Evolutionary conservation across 2,888 invertebrate genomes (phyloP).

Genomic region (Phania funesta): DNA sequence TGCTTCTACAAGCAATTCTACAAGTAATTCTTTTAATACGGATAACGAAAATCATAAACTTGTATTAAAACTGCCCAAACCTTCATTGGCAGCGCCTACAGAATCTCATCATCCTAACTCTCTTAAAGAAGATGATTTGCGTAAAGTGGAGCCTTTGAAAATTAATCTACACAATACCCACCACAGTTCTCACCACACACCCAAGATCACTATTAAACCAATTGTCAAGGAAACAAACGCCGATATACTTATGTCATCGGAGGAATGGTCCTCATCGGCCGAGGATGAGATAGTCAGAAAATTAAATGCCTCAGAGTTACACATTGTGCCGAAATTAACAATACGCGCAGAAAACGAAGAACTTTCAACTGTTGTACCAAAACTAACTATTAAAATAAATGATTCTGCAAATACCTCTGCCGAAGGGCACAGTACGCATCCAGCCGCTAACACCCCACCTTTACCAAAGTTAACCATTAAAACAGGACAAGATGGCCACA

Average conservation of each 20-base stretch:
- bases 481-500: constrained; percentile 78
- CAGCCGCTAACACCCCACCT: constrained; percentile 74
- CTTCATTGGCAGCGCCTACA: constrained; percentile 25
- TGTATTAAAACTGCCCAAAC: constrained; percentile 67
- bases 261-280: constrained; percentile 73
- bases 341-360: constrained; percentile 77
- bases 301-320: constrained; percentile 72
- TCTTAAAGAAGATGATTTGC: constrained; percentile 68
- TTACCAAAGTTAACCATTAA: constrained; percentile 84
- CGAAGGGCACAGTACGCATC: constrained; percentile 68
- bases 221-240: constrained; percentile 72
- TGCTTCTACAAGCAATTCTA: constrained; percentile 50
- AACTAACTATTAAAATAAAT: constrained; percentile 79
- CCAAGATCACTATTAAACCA: constrained; percentile 77
- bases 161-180: constrained; percentile 76
- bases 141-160: constrained; percentile 80
- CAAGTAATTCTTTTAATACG: constrained; percentile 4
- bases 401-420: constrained; percentile 67
- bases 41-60: constrained; percentile 66
- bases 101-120: constrained; percentile 61
- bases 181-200: constrained; percentile 72
- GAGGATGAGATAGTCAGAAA: constrained; percentile 70
- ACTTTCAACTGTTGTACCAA: constrained; percentile 78
- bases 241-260: constrained; percentile 71
- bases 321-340: constrained; percentile 80